Conservation (phyloP, 92 coral and sea anemone species). For the Porites evermanni region DNA sequence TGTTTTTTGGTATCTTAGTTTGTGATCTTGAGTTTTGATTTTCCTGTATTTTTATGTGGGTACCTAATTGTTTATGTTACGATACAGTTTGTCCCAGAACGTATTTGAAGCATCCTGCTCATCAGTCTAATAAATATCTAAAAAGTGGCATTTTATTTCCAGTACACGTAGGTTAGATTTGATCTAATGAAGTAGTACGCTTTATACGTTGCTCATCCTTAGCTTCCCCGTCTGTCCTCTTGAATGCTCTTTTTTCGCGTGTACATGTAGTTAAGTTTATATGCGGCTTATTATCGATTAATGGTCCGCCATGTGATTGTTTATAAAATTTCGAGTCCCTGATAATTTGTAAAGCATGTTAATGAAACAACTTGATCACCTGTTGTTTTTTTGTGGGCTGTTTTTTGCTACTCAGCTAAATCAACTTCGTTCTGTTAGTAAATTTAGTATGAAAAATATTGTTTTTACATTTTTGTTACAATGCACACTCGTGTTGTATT, state of each 20-base stretch:
- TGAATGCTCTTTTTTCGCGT: too few species aligned
- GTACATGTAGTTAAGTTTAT: not conserved
- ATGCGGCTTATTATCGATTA: not conserved
- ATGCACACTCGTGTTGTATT: too few species aligned
- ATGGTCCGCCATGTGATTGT: conserved; percentile 2
- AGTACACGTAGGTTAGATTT: not conserved
- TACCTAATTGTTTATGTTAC: not conserved
- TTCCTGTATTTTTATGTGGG: not conserved
- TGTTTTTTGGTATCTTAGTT: not conserved
- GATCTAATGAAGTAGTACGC: not conserved
- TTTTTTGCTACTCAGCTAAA: conserved; percentile 5
- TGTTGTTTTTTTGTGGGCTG: conserved; percentile 12
- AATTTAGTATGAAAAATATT: too few species aligned
- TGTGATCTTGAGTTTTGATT: not conserved
- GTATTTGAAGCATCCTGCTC: not conserved
- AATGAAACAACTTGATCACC: not conserved
- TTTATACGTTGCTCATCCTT: not conserved
- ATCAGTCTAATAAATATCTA: not conserved
- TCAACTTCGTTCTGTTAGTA: not conserved
- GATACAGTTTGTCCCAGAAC: not conserved
- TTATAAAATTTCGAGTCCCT: not conserved
- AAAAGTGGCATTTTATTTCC: not conserved
- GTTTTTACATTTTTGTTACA: too few species aligned
- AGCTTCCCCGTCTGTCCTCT: not conserved
- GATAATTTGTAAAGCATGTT: conserved; percentile 6